Conservation (phyloP, 2,797 vertebrate genomes). For the Melanotaenia maccullochi region DNA sequence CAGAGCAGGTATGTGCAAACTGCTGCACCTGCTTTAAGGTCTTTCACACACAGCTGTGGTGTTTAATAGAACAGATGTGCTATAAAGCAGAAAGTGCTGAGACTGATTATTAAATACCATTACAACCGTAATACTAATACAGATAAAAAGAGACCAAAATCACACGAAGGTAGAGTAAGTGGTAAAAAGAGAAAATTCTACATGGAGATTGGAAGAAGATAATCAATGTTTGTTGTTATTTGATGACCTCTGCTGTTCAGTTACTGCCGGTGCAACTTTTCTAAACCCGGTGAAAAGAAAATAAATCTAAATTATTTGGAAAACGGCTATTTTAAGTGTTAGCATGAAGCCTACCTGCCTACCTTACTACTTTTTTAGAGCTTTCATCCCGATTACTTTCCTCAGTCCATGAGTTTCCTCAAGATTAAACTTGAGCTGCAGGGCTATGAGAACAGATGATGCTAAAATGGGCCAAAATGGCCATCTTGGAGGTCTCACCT, state of each 20-base stretch:
- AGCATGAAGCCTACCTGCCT: no score
- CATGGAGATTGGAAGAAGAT: conserved; percentile 22
- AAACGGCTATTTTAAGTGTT: no score
- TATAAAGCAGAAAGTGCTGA: conserved; percentile 27
- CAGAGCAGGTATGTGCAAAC: conserved; percentile 1
- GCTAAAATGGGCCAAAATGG: no score
- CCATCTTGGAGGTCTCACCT: no score
- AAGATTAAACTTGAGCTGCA: no score
- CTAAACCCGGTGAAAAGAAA: no score
- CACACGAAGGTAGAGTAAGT: not conserved
- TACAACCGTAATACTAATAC: not conserved
- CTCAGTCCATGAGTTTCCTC: no score
- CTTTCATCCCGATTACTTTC: no score
- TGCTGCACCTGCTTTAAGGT: conserved; percentile 12
- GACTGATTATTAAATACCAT: not conserved
- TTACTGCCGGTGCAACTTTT: conserved; percentile 20
- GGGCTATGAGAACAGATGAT: no score
- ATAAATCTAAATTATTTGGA: no score
- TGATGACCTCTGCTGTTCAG: conserved; percentile 47
- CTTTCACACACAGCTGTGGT: conserved; percentile 25
- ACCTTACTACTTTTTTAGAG: no score
- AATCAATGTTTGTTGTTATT: conserved; percentile 10
- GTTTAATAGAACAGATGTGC: conserved; percentile 50
- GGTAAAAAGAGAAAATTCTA: not conserved
- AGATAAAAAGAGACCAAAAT: not conserved